Evolutionary conservation across 2,113 vertebrate genomes (phyloP).

Genomic region (Haemorhous mexicanus): DNA sequence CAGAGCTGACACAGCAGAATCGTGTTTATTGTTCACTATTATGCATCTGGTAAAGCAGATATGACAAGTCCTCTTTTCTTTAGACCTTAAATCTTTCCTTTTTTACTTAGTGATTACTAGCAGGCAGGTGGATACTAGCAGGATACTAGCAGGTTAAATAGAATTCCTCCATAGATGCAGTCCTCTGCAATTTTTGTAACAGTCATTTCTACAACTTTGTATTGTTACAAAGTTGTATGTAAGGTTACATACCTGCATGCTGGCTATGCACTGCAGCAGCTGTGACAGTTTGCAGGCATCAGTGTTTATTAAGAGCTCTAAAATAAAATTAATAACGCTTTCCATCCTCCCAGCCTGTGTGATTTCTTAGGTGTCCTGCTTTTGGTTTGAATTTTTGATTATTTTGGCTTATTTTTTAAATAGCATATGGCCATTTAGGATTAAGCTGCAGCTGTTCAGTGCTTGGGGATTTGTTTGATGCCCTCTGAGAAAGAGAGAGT

Average conservation of each 20-base stretch:
- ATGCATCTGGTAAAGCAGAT: not conserved
- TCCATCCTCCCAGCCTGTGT: not conserved
- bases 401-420: not conserved
- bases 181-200: not conserved
- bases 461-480: not conserved
- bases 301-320: not conserved
- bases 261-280: not conserved
- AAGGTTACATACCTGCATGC: fast-evolving
- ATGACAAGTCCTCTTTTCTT: not conserved
- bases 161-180: not conserved
- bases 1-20: not conserved
- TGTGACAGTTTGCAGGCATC: not conserved
- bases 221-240: no score
- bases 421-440: not conserved
- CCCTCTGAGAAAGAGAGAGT: not conserved
- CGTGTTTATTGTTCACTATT: not conserved
- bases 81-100: not conserved
- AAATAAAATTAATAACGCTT: not conserved
- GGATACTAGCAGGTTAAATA: not conserved
- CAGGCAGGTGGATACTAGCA: not conserved
- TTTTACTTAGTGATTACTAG: not conserved
- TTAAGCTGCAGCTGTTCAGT: not conserved
- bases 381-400: not conserved
- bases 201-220: not conserved
- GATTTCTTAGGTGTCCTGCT: not conserved